Percentiles rank a stretch among this genome's conserved stretches.
These are phyloP conservation scores for Onychomys arenicola DNA, from an alignment of 2,797 vertebrate species.

Conservation along the genomic window DNA sequence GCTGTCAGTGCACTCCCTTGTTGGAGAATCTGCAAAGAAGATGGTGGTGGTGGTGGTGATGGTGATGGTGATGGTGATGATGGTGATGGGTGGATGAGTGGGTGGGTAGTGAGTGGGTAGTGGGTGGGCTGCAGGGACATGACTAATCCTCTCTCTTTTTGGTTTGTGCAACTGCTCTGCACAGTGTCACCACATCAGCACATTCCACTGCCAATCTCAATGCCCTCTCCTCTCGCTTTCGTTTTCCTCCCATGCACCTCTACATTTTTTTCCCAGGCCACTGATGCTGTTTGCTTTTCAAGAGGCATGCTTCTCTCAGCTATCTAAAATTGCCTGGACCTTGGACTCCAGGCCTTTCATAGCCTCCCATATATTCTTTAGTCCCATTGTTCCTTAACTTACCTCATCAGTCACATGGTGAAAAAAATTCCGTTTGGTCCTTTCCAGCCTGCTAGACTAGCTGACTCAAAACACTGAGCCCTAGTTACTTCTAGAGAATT, in stretches of 20 bases:
- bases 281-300: slow-evolving; percentile 20
- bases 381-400: slow-evolving; percentile 75
- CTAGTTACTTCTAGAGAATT: slow-evolving; percentile 82
- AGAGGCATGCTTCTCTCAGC: slow-evolving; percentile 53
- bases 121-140: not conserved
- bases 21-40: slow-evolving; percentile 4
- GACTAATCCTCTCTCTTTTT: slow-evolving; percentile 63
- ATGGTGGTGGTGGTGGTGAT: accelerated
- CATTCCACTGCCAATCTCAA: slow-evolving; percentile 61
- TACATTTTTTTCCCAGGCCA: slow-evolving; percentile 52
- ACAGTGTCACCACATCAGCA: slow-evolving; percentile 74
- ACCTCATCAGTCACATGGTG: slow-evolving; percentile 64
- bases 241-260: slow-evolving; percentile 56
- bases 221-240: slow-evolving; percentile 57
- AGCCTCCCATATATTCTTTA: slow-evolving; percentile 54
- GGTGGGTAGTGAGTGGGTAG: not conserved
- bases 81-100: not conserved
- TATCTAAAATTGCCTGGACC: slow-evolving; percentile 54
- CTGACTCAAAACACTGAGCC: slow-evolving; percentile 79
- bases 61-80: accelerated
- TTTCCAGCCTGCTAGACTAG: slow-evolving; percentile 68
- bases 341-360: slow-evolving; percentile 36
- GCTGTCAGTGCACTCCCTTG: not conserved
- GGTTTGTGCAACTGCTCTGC: slow-evolving; percentile 52
- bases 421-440: slow-evolving; percentile 73